A percentile compares a stretch with the other conserved stretches of the same genome.
Evolutionary conservation across 2,797 vertebrate species (phyloP).

Genomic region (Labroides dimidiatus): DNA sequence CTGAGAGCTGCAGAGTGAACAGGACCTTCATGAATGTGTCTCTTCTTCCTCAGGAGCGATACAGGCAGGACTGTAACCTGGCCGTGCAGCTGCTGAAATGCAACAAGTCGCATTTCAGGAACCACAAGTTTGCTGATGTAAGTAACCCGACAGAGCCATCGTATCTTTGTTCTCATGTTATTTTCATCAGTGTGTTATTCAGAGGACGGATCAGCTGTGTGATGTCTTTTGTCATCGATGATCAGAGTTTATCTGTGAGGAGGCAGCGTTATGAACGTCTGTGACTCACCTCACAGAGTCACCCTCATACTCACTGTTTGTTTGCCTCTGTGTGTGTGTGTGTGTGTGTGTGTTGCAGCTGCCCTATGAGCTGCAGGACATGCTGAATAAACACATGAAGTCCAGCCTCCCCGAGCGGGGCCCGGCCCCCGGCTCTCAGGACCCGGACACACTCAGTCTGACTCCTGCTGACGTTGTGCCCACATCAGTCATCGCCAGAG

Average conservation of each 20-base stretch:
- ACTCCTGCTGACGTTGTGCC: constrained; percentile 93
- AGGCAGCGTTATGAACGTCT: background rate
- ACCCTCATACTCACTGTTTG: background rate
- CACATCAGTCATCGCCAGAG: constrained; percentile 93
- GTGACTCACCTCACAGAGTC: background rate
- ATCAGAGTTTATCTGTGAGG: background rate
- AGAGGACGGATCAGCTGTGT: too few species aligned
- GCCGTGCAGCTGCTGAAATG: constrained; percentile 98
- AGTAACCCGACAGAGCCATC: constrained; percentile 70
- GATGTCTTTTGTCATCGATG: too few species aligned
- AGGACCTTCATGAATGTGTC: background rate
- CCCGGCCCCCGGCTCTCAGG: constrained; percentile 78
- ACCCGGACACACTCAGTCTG: constrained; percentile 85
- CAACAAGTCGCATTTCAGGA: constrained; percentile 99
- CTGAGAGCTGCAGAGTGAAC: background rate
- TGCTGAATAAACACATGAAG: constrained; percentile 96
- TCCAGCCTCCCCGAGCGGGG: constrained; percentile 80
- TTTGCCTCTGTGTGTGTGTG: constrained; percentile 17
- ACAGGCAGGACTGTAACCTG: constrained; percentile 96
- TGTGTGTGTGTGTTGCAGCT: constrained; percentile 80
- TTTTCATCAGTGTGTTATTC: too few species aligned
- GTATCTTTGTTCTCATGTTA: too few species aligned
- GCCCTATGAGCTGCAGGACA: constrained; percentile 97
- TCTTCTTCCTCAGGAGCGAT: constrained; percentile 87
- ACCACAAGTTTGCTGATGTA: constrained; percentile 98